Percentiles rank a stretch among this genome's conserved stretches.
These are phyloP conservation scores for Sphenodon punctatus DNA, from an alignment of 2,797 vertebrate genomes.

Conservation along the genomic window DNA sequence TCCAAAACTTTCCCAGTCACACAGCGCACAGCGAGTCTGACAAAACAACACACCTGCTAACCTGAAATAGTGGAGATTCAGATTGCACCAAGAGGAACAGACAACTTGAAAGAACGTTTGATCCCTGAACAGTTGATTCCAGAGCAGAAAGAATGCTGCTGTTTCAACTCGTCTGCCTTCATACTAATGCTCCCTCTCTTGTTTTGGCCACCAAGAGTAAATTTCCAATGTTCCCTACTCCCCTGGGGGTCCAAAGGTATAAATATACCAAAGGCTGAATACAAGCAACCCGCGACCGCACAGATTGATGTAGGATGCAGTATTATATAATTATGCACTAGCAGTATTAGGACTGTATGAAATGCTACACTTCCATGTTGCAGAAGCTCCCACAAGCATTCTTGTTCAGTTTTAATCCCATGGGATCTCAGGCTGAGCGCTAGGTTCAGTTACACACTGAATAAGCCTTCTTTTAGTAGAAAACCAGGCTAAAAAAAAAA, in stretches of 20 bases:
- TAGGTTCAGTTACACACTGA: background rate
- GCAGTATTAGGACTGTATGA: background rate
- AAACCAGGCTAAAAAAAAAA: background rate
- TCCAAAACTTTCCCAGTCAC: slow-evolving; percentile 28
- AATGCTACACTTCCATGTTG: background rate
- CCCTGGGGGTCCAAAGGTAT: background rate
- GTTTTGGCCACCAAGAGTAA: slow-evolving; percentile 1
- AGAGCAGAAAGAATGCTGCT: background rate
- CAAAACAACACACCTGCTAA: background rate
- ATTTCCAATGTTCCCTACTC: background rate
- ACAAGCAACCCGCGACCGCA: background rate
- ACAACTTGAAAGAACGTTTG: background rate
- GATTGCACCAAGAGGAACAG: background rate
- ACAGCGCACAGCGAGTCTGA: slow-evolving; percentile 19
- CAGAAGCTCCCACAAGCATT: background rate
- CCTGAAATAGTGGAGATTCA: slow-evolving; percentile 9
- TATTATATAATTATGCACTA: background rate
- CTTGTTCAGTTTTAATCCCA: background rate
- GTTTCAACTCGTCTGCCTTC: background rate
- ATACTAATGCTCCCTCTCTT: background rate
- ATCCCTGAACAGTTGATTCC: background rate
- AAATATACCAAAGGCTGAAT: background rate
- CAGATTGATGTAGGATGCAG: background rate
- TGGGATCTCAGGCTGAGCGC: background rate
- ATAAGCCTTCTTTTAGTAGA: background rate